Conservation (phyloP, 2,888 invertebrate species). For the Cheilosia vulpina region DNA sequence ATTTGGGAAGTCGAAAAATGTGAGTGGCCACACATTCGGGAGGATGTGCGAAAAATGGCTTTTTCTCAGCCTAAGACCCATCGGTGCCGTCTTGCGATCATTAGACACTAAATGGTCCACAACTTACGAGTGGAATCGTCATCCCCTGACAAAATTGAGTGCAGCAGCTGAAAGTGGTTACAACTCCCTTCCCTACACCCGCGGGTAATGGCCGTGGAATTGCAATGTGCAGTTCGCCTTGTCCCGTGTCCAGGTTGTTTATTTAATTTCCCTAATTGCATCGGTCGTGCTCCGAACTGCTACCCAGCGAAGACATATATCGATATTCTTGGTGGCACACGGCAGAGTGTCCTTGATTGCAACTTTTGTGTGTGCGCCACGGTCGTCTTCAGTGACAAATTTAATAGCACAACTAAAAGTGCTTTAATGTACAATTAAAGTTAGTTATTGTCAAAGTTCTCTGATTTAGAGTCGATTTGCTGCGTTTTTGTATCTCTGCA, state of each 20-base stretch:
- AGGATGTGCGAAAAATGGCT: too few relatives aligned
- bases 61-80: too few relatives aligned
- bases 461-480: constrained; percentile 55
- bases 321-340: constrained; percentile 51
- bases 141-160: constrained; percentile 56
- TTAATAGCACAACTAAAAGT: constrained; percentile 72
- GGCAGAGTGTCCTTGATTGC: constrained; percentile 64
- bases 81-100: constrained; percentile 44
- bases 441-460: constrained; percentile 70
- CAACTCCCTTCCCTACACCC: not conserved
- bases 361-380: constrained; percentile 33
- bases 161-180: constrained; percentile 24
- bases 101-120: constrained; percentile 54
- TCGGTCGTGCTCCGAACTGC: not conserved
- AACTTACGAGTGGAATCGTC: constrained; percentile 12
- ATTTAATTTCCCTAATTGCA: constrained; percentile 70
- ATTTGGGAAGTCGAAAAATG: not conserved
- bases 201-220: not conserved
- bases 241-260: constrained; percentile 66
- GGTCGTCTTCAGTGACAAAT: constrained; percentile 60
- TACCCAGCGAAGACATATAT: constrained; percentile 36
- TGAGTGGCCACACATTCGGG: not conserved
- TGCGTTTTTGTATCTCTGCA: constrained; percentile 10
- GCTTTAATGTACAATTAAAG: constrained; percentile 70
- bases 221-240: constrained; percentile 21